Percentiles rank a stretch among this genome's conserved stretches.
These are phyloP conservation scores for Martes martes DNA, from an alignment of 2,113 vertebrate species.

Conservation along the genomic window DNA sequence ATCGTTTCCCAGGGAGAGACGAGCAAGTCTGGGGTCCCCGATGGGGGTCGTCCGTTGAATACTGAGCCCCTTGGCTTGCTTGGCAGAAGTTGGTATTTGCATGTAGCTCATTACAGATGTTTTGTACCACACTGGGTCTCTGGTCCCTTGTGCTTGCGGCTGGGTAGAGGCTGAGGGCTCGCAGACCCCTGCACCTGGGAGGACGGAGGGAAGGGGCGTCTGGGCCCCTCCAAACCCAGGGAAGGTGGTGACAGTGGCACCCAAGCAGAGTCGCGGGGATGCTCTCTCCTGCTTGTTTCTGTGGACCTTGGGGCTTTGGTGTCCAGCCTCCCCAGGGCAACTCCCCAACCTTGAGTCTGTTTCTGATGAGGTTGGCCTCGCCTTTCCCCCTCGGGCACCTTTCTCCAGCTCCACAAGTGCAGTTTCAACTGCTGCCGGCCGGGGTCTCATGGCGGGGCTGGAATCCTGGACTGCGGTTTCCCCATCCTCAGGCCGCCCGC, in stretches of 20 bases:
- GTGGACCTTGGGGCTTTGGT: background rate
- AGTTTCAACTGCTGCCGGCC: background rate
- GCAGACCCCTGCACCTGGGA: background rate
- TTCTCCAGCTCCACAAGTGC: background rate
- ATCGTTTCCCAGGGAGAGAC: background rate
- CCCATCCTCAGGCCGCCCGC: fast-evolving
- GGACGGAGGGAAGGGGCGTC: background rate
- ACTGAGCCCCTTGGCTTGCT: background rate
- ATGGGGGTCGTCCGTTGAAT: fast-evolving
- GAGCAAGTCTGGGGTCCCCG: background rate
- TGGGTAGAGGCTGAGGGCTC: background rate
- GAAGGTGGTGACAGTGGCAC: fast-evolving
- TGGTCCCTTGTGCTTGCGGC: background rate
- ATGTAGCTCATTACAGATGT: background rate
- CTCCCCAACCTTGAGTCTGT: background rate
- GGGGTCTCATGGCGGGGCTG: background rate
- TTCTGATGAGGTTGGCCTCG: background rate
- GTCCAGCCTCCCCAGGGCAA: background rate
- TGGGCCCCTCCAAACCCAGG: background rate
- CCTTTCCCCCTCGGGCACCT: background rate
- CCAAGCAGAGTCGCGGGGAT: background rate
- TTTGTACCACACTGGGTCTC: background rate
- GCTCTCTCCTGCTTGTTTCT: background rate
- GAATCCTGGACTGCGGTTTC: background rate
- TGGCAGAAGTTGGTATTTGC: background rate